Conservation (phyloP, 37 sponge, comb jelly and placozoan species). For the Crambe crambe region DNA sequence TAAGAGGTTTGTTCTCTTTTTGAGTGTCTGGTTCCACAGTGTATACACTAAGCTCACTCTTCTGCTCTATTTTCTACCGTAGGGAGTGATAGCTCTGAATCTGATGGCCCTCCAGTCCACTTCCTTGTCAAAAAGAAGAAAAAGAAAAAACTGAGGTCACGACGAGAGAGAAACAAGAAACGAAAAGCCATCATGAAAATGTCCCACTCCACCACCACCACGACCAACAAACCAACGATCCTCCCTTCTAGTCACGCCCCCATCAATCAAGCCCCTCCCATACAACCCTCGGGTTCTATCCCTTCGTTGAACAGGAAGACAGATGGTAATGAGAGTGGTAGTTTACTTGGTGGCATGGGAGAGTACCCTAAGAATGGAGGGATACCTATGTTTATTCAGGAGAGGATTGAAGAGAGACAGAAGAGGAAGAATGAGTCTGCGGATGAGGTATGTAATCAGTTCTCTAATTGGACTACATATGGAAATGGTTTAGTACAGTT, state of each 20-base stretch:
- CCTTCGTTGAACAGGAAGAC: background rate
- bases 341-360: background rate
- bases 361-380: conserved; percentile 45
- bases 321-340: background rate
- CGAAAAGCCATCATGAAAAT: conserved; percentile 53
- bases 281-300: background rate
- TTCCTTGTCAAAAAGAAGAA: background rate
- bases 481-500: too few relatives aligned
- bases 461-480: too few relatives aligned
- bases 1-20: too few relatives aligned
- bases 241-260: conserved; percentile 1
- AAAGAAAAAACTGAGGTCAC: conserved; percentile 51
- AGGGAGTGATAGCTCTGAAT: conserved; percentile 92
- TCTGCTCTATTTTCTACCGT: too few relatives aligned
- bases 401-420: conserved; percentile 79
- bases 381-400: conserved; percentile 79
- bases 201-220: background rate
- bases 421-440: conserved; percentile 12
- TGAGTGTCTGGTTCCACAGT: too few relatives aligned
- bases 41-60: too few relatives aligned
- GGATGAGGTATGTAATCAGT: conserved; percentile 29
- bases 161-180: conserved; percentile 47
- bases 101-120: conserved; percentile 90
- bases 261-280: background rate
- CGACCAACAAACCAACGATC: background rate